Conservation (phyloP, 30 jellyfish, hydroid and myxozoan species). For the Aurelia aurita region DNA sequence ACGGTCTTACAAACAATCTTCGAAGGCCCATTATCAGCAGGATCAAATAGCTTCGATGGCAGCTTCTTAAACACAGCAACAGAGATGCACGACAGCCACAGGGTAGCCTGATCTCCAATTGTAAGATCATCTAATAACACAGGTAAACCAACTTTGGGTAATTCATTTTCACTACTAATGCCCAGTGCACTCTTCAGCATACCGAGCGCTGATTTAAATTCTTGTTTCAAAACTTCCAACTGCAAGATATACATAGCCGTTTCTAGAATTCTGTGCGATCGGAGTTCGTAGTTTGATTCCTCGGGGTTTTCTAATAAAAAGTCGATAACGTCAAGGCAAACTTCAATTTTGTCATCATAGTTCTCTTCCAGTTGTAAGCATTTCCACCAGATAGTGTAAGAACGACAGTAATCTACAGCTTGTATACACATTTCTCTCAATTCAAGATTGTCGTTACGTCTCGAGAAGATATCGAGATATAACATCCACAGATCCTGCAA, state of each 20-base stretch:
- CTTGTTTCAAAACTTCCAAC: slow-evolving; percentile 42
- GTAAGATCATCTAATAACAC: slow-evolving; percentile 40
- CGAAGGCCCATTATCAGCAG: slow-evolving; percentile 71
- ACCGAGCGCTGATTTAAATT: slow-evolving; percentile 12
- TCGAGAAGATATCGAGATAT: slow-evolving; percentile 73
- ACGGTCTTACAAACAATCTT: slow-evolving; percentile 53
- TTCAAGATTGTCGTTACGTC: slow-evolving; percentile 54
- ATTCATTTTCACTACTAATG: not conserved
- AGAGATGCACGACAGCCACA: slow-evolving; percentile 77
- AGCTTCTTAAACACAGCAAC: slow-evolving; percentile 38
- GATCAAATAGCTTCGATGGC: slow-evolving; percentile 61
- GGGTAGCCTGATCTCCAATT: slow-evolving; percentile 49
- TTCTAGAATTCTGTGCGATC: slow-evolving; percentile 78
- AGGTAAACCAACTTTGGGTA: slow-evolving; percentile 10
- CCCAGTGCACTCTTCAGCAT: slow-evolving; percentile 66
- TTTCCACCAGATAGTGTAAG: slow-evolving; percentile 91
- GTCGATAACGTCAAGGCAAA: slow-evolving; percentile 86
- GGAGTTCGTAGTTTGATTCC: slow-evolving; percentile 9
- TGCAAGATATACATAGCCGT: slow-evolving; percentile 57
- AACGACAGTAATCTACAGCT: slow-evolving; percentile 87
- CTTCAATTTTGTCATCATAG: slow-evolving; percentile 69
- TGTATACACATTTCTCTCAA: slow-evolving; percentile 85
- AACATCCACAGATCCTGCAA: slow-evolving; percentile 78
- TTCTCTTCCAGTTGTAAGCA: slow-evolving; percentile 75
- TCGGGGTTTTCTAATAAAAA: slow-evolving; percentile 62